A percentile compares a stretch with the other conserved stretches of the same genome.
These are phyloP conservation scores for Drosophila tani DNA, from an alignment of 1,140 invertebrate species.

Conservation along the genomic window DNA sequence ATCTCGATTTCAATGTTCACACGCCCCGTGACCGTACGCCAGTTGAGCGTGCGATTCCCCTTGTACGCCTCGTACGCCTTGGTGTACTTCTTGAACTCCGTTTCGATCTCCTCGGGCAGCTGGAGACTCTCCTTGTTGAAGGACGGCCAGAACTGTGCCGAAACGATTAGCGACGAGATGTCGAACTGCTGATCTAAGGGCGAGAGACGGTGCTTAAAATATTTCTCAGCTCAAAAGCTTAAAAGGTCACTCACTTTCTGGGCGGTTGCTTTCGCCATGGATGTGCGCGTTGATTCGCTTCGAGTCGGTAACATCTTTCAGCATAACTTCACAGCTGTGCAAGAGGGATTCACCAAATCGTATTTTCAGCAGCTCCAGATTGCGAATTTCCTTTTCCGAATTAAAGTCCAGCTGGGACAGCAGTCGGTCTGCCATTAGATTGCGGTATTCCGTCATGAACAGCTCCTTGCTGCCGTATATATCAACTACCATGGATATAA, in stretches of 20 bases:
- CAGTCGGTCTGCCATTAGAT: constrained; percentile 96
- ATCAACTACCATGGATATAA: constrained; percentile 99
- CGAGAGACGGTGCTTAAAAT: neutral
- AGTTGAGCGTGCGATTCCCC: constrained; percentile 96
- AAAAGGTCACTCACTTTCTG: constrained; percentile 56
- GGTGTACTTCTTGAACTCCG: constrained; percentile 94
- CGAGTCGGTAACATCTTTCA: constrained; percentile 97
- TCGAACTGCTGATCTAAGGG: constrained; percentile 73
- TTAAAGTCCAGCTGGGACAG: constrained; percentile 95
- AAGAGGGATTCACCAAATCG: constrained; percentile 98
- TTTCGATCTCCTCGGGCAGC: constrained; percentile 92
- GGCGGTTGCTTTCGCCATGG: constrained; percentile 85
- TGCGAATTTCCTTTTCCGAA: constrained; percentile 96
- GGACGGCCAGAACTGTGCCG: constrained; percentile 99
- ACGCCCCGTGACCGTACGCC: constrained; percentile 96
- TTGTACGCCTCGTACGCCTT: constrained; percentile 97
- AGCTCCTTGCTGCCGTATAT: constrained; percentile 99
- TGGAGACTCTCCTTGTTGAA: constrained; percentile 97
- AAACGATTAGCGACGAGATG: constrained; percentile 94
- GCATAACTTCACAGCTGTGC: constrained; percentile 99
- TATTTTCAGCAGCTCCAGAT: constrained; percentile 97
- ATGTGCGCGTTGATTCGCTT: constrained; percentile 95
- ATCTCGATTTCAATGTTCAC: constrained; percentile 97
- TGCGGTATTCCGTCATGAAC: constrained; percentile 99
- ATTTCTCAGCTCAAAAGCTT: neutral